These are phyloP conservation scores for Mormoops blainvillei DNA, from an alignment of 2,113 vertebrate genomes.

Conservation along the genomic window DNA sequence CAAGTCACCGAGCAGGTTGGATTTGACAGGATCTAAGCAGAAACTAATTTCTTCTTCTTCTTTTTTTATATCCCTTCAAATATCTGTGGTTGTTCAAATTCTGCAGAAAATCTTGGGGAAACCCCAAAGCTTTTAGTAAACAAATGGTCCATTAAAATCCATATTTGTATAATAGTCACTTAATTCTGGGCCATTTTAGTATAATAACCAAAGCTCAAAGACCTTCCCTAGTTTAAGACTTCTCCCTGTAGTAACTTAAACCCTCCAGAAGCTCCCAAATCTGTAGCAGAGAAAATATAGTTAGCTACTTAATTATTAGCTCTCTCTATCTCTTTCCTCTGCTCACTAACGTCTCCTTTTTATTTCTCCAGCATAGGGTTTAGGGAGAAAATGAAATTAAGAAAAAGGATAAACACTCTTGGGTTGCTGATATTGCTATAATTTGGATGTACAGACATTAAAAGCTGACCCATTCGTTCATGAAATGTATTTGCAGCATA, in stretches of 20 bases:
- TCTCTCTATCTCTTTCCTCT: background rate
- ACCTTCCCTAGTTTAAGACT: background rate
- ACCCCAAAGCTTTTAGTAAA: background rate
- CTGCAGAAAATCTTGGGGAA: background rate
- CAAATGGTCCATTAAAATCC: background rate
- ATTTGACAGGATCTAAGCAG: background rate
- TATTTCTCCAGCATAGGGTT: background rate
- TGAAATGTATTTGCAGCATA: background rate
- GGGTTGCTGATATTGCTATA: background rate
- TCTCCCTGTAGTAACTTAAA: background rate
- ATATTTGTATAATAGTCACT: background rate
- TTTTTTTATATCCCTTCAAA: background rate
- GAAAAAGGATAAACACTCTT: background rate
- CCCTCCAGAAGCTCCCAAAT: background rate
- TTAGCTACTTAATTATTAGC: background rate
- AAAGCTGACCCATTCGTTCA: background rate
- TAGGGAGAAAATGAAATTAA: background rate
- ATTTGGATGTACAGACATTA: background rate
- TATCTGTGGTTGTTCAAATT: background rate
- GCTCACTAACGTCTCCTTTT: background rate
- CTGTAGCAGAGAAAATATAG: background rate
- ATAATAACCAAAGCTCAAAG: background rate
- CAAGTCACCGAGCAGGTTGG: background rate
- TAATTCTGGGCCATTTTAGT: background rate
- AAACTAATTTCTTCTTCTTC: background rate